A percentile compares a stretch with the other conserved stretches of the same genome.
These are phyloP conservation scores for Trichomalopsis sarcophagae DNA, from an alignment of 1,140 invertebrate genomes.

Conservation along the genomic window DNA sequence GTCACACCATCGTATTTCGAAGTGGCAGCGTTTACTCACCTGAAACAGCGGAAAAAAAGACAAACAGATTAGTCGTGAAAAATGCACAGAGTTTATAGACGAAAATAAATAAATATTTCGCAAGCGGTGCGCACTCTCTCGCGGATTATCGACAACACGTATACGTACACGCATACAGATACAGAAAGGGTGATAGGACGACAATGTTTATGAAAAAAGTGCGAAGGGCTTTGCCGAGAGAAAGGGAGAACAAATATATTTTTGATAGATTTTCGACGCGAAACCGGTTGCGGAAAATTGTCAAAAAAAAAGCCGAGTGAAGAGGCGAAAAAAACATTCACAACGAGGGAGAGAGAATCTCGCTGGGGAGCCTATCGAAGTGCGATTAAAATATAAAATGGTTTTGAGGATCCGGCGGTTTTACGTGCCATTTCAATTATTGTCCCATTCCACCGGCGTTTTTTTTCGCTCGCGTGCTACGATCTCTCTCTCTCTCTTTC, in stretches of 20 bases:
- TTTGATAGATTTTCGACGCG: slow-evolving; percentile 51
- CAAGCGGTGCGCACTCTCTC: neutral
- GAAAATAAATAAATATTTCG: slow-evolving; percentile 50
- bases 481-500: slow-evolving; percentile 54
- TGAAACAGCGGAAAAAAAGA: slow-evolving; percentile 60
- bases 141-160: slow-evolving; percentile 45
- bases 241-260: slow-evolving; percentile 45
- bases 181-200: no score
- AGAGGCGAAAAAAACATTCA: slow-evolving; percentile 33
- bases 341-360: slow-evolving; percentile 55
- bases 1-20: neutral
- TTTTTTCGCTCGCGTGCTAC: slow-evolving; percentile 65
- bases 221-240: slow-evolving; percentile 15
- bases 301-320: slow-evolving; percentile 14
- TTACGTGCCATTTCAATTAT: slow-evolving; percentile 74
- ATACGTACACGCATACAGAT: no score
- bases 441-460: slow-evolving; percentile 62
- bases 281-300: slow-evolving; percentile 47
- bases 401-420: slow-evolving; percentile 72
- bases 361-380: slow-evolving; percentile 65
- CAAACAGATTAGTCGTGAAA: slow-evolving; percentile 52
- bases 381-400: slow-evolving; percentile 74
- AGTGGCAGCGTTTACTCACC: slow-evolving; percentile 59
- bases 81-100: slow-evolving; percentile 19
- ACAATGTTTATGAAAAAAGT: slow-evolving; percentile 38